Evolutionary conservation across 2,888 invertebrate species (phyloP).

Genomic region (Torymus auratus): DNA sequence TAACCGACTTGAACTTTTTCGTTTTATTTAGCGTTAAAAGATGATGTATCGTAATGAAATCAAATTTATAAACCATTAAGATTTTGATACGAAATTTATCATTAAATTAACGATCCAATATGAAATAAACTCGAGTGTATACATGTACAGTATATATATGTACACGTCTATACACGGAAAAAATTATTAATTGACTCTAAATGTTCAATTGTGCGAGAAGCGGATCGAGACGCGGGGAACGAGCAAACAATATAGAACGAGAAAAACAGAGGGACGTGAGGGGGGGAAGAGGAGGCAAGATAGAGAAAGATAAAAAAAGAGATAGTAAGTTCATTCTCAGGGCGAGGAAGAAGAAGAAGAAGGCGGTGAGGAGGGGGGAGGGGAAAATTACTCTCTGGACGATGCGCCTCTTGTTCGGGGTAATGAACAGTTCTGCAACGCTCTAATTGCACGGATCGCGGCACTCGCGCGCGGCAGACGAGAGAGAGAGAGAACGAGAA

Average conservation of each 20-base stretch:
- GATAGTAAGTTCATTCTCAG: constrained; percentile 52
- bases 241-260: background rate
- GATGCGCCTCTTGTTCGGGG: constrained; percentile 59
- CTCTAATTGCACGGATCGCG: constrained; percentile 57
- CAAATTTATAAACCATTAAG: no score
- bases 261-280: background rate
- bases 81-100: no score
- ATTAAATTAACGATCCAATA: no score
- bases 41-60: no score
- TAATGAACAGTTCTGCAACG: constrained; percentile 61
- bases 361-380: constrained; percentile 49
- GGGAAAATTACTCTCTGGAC: constrained; percentile 64
- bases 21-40: no score
- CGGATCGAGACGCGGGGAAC: background rate
- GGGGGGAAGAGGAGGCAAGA: constrained; percentile 3
- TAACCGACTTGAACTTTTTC: no score
- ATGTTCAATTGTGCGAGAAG: constrained; percentile 11
- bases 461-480: background rate
- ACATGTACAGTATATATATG: no score
- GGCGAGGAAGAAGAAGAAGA: constrained; percentile 48
- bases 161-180: no score
- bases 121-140: no score
- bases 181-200: no score
- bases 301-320: constrained; percentile 42
- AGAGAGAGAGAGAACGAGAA: background rate